Evolutionary conservation across 2,888 invertebrate species (phyloP).

Genomic region (Blastobasis lacticolella): DNA sequence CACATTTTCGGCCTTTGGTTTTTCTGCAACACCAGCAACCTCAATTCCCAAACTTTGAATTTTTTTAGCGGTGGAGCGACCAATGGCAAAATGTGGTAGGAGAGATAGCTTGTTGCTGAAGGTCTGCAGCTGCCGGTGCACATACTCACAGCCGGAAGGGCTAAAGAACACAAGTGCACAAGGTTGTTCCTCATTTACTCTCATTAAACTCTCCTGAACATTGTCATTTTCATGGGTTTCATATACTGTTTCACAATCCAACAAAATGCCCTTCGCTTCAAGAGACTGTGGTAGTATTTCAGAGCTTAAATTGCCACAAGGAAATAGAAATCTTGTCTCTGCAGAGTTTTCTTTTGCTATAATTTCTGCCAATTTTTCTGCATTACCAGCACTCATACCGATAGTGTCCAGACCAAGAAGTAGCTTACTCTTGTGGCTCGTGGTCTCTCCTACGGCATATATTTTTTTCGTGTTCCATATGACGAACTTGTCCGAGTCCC

Average conservation of each 20-base stretch:
- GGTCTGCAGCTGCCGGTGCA: slow-evolving; percentile 55
- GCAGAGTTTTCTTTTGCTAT: slow-evolving; percentile 38
- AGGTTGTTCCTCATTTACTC: slow-evolving; percentile 32
- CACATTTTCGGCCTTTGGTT: slow-evolving; percentile 44
- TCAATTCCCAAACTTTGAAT: slow-evolving; percentile 60
- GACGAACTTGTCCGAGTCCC: slow-evolving; percentile 51
- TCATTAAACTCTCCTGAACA: slow-evolving; percentile 38
- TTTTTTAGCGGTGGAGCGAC: slow-evolving; percentile 61
- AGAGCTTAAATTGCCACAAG: slow-evolving; percentile 54
- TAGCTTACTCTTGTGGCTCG: slow-evolving; percentile 37
- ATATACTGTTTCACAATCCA: slow-evolving; percentile 53
- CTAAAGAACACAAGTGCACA: slow-evolving; percentile 63
- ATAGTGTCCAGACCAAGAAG: slow-evolving; percentile 47
- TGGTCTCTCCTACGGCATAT: slow-evolving; percentile 53
- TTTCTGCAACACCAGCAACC: slow-evolving; percentile 51
- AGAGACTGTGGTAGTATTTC: slow-evolving; percentile 45
- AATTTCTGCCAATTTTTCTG: slow-evolving; percentile 45
- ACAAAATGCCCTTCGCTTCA: slow-evolving; percentile 26
- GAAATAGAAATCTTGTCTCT: slow-evolving; percentile 46
- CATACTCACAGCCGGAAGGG: slow-evolving; percentile 61
- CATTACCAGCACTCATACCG: slow-evolving; percentile 46
- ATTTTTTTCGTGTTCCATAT: slow-evolving; percentile 45
- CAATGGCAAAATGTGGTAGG: slow-evolving; percentile 61
- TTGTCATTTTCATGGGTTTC: slow-evolving; percentile 57
- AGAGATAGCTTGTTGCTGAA: slow-evolving; percentile 44